Evolutionary conservation across 2,888 invertebrate species (phyloP).

Genomic region (Nymphalis c-album): DNA sequence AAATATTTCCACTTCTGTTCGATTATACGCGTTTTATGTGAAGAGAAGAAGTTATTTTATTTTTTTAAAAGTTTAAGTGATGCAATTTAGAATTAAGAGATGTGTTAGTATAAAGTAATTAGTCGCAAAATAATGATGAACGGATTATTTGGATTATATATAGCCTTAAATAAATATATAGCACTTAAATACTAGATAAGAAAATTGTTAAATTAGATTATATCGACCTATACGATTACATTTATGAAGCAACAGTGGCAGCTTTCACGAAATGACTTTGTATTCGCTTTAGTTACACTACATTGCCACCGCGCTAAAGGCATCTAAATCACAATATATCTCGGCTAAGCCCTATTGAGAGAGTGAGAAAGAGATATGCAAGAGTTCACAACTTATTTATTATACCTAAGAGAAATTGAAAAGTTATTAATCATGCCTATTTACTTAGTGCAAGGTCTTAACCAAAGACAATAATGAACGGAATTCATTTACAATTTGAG

Average conservation of each 20-base stretch:
- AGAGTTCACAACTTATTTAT: constrained; percentile 64
- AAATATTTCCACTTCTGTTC: constrained; percentile 63
- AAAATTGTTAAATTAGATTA: constrained; percentile 21
- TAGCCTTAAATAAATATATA: not conserved
- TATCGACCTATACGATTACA: constrained; percentile 11
- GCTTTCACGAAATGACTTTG: constrained; percentile 37
- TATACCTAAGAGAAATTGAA: constrained; percentile 23
- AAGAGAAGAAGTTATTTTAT: not conserved
- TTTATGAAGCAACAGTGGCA: constrained; percentile 64
- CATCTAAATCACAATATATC: constrained; percentile 75
- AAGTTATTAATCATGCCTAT: not conserved
- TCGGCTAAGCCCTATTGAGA: constrained; percentile 68
- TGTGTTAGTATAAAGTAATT: not conserved
- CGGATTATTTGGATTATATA: not conserved
- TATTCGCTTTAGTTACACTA: constrained; percentile 26
- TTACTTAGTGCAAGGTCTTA: constrained; percentile 23
- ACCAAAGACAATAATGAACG: constrained; percentile 55
- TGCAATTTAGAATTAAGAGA: not conserved
- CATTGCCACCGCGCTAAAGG: constrained; percentile 54
- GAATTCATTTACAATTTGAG: constrained; percentile 63
- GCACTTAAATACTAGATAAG: constrained; percentile 16
- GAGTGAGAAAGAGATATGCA: constrained; percentile 72
- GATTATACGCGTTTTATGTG: constrained; percentile 37
- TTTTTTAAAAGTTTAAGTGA: not conserved
- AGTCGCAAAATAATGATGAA: not conserved